Percentiles rank a stretch among this genome's conserved stretches.
These are phyloP conservation scores for Lagodon rhomboides DNA, from an alignment of 2,797 vertebrate species.

Conservation along the genomic window DNA sequence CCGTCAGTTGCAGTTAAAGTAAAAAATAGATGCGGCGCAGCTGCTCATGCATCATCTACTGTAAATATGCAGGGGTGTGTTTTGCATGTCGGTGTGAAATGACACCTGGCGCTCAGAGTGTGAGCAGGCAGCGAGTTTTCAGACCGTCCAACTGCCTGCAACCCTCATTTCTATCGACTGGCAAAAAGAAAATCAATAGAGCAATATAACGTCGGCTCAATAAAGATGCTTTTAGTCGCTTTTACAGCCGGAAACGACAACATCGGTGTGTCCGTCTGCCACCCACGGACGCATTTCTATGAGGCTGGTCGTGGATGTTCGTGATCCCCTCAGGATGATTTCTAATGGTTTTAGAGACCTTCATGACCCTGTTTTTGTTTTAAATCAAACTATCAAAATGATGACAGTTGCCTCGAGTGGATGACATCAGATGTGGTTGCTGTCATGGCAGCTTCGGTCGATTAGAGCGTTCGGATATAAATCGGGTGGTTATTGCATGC, in stretches of 20 bases:
- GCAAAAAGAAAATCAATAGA: slow-evolving; percentile 44
- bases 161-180: neutral
- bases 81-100: slow-evolving; percentile 18
- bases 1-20: neutral
- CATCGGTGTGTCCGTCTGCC: slow-evolving; percentile 23
- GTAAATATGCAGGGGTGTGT: slow-evolving; percentile 2
- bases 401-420: slow-evolving; percentile 8
- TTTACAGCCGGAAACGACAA: slow-evolving; percentile 47
- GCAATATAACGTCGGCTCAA: slow-evolving; percentile 22
- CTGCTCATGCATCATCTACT: neutral
- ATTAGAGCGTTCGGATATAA: neutral
- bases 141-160: slow-evolving; percentile 17
- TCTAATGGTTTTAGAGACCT: neutral
- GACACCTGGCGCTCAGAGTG: slow-evolving; percentile 46
- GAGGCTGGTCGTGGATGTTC: slow-evolving; percentile 5
- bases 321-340: slow-evolving; percentile 6
- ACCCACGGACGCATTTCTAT: neutral
- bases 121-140: neutral
- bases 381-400: slow-evolving; percentile 29
- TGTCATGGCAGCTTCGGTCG: slow-evolving; percentile 3
- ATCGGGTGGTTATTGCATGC: neutral
- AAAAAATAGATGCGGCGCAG: neutral
- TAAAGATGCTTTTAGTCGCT: slow-evolving; percentile 46
- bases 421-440: slow-evolving; percentile 6
- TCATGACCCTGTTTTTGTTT: neutral